A percentile compares a stretch with the other conserved stretches of the same genome.
phyloP scores from a whole-genome alignment of 2,113 vertebrate genomes.

The Cygnus buccinator region DNA sequence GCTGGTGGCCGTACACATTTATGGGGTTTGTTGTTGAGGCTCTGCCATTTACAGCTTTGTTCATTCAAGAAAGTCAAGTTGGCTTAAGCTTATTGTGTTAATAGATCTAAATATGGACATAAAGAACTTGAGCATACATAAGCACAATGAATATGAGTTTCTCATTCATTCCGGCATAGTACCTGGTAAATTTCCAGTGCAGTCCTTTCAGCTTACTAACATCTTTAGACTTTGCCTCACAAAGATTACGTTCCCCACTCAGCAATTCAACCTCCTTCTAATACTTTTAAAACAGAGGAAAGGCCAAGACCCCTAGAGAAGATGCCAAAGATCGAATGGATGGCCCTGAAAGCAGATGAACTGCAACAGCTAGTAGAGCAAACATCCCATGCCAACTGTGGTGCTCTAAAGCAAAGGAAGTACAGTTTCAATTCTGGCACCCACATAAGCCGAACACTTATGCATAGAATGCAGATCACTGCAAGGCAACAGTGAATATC shows the following conservation, averaged over 20 bases:
- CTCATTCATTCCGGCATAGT: conserved; percentile 36
- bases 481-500: background rate
- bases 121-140: conserved; percentile 38
- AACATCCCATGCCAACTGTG: conserved; percentile 32
- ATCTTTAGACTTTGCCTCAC: conserved; percentile 46
- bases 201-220: conserved; percentile 43
- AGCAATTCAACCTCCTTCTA: conserved; percentile 47
- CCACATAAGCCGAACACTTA: background rate
- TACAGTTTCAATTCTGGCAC: conserved; percentile 39
- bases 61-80: conserved; percentile 40
- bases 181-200: background rate
- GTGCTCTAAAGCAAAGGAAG: conserved; percentile 32
- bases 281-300: conserved; percentile 47
- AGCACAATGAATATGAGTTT: conserved; percentile 46
- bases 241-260: conserved; percentile 20
- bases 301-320: conserved; percentile 43
- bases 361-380: conserved; percentile 15
- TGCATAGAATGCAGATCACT: background rate
- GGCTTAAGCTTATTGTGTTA: conserved; percentile 38
- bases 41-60: conserved; percentile 45
- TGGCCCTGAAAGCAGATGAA: conserved; percentile 53
- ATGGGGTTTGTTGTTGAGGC: background rate
- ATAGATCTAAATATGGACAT: conserved; percentile 52
- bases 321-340: conserved; percentile 40
- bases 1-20: conserved; percentile 36